Conservation (phyloP, 2,113 vertebrate genomes). For the Neolamprologus falcicula region DNA sequence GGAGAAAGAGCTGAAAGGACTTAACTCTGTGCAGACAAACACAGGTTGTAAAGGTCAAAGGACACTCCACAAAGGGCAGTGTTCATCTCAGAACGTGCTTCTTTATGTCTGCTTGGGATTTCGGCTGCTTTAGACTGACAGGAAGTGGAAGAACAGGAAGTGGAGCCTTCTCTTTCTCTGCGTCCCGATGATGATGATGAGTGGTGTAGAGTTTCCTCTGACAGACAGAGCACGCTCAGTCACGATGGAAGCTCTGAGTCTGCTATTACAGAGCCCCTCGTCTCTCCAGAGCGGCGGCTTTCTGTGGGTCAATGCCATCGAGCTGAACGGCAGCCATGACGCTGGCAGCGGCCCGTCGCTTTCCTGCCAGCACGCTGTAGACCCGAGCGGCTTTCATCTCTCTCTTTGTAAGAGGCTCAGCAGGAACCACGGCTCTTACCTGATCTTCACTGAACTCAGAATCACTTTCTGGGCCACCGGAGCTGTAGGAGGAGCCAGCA, state of each 20-base stretch:
- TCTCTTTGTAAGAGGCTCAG: constrained; percentile 20
- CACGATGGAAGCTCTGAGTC: neutral
- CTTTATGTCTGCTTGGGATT: neutral
- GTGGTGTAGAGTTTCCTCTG: neutral
- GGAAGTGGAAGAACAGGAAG: neutral
- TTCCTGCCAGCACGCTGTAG: constrained; percentile 40
- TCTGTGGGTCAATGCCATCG: constrained; percentile 5
- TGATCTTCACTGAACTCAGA: constrained; percentile 23
- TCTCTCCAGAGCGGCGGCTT: neutral
- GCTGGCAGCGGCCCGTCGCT: constrained; percentile 29
- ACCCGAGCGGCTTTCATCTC: neutral
- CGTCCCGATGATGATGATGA: neutral
- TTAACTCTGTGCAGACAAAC: neutral
- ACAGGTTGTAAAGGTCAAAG: neutral
- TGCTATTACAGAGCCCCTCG: neutral
- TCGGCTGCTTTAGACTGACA: neutral
- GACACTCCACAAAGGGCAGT: neutral
- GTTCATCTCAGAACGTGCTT: neutral
- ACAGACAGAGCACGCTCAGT: neutral
- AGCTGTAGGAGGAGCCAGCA: neutral
- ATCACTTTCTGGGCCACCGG: neutral
- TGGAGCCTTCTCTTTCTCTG: neutral
- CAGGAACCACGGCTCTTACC: constrained; percentile 9
- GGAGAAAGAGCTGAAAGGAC: neutral
- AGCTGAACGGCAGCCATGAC: constrained; percentile 15